These are phyloP conservation scores for Cololabis saira DNA, from an alignment of 2,113 vertebrate genomes.

Conservation along the genomic window DNA sequence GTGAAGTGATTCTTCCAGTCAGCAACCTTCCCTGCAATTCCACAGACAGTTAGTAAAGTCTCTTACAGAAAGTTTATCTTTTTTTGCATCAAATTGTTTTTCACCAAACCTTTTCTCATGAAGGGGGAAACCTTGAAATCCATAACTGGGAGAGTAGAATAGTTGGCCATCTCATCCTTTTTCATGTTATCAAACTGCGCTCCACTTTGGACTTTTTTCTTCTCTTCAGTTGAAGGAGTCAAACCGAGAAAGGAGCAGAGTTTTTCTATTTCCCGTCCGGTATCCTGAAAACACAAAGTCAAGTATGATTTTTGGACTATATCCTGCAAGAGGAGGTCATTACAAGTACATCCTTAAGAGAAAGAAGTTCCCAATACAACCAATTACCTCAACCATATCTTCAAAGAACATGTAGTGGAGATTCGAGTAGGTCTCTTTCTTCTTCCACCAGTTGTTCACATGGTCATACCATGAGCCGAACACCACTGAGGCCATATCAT, in stretches of 20 bases:
- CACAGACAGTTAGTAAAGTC: constrained; percentile 1
- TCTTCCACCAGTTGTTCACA: constrained; percentile 84
- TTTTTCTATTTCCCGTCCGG: constrained; percentile 72
- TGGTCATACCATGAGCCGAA: constrained; percentile 86
- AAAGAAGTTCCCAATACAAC: neutral
- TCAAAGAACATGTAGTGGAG: constrained; percentile 83
- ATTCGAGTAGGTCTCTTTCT: constrained; percentile 70
- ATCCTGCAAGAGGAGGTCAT: neutral
- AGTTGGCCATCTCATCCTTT: constrained; percentile 80
- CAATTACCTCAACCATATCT: constrained; percentile 70
- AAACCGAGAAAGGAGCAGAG: constrained; percentile 82
- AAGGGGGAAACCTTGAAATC: constrained; percentile 79
- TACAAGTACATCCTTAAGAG: neutral
- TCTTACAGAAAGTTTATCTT: neutral
- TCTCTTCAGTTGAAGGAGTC: constrained; percentile 55
- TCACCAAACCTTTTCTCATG: constrained; percentile 79
- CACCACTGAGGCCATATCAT: constrained; percentile 56
- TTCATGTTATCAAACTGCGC: constrained; percentile 86
- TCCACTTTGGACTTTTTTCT: constrained; percentile 64
- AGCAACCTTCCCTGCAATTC: constrained; percentile 73
- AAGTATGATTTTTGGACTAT: neutral
- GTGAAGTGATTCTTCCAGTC: constrained; percentile 76
- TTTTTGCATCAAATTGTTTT: neutral
- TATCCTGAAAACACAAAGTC: constrained; percentile 72
- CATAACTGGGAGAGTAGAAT: constrained; percentile 53